A percentile compares a stretch with the other conserved stretches of the same genome.
These are phyloP conservation scores for Acanthisitta chloris DNA, from an alignment of 2,113 vertebrate genomes.

Conservation along the genomic window DNA sequence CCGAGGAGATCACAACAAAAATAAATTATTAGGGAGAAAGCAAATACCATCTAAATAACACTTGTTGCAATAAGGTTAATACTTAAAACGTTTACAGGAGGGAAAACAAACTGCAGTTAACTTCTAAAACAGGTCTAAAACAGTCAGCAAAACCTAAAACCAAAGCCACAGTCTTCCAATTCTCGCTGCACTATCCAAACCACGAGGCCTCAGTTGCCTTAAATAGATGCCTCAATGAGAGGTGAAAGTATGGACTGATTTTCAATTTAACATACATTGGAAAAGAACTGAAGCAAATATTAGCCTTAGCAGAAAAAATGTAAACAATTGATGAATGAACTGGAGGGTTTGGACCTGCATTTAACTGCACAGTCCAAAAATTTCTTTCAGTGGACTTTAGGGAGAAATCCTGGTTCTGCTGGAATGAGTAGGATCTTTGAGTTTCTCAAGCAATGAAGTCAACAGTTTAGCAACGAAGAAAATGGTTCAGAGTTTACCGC, in stretches of 20 bases:
- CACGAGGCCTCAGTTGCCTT: background rate
- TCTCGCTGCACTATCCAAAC: background rate
- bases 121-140: background rate
- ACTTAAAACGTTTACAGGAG: background rate
- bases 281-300: background rate
- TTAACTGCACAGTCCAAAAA: background rate
- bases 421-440: background rate
- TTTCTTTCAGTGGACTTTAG: background rate
- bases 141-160: background rate
- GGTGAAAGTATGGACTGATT: background rate
- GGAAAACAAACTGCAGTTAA: background rate
- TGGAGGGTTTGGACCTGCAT: background rate
- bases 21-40: background rate
- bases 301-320: background rate
- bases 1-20: background rate
- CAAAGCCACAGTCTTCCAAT: background rate
- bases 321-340: background rate
- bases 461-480: constrained; percentile 5
- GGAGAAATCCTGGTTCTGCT: background rate
- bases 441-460: constrained; percentile 22
- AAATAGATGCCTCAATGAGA: background rate
- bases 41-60: background rate
- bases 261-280: background rate
- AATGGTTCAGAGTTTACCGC: background rate
- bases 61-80: background rate